These are phyloP conservation scores for Heliconius hortense DNA, from an alignment of 2,888 invertebrate genomes.

Conservation along the genomic window DNA sequence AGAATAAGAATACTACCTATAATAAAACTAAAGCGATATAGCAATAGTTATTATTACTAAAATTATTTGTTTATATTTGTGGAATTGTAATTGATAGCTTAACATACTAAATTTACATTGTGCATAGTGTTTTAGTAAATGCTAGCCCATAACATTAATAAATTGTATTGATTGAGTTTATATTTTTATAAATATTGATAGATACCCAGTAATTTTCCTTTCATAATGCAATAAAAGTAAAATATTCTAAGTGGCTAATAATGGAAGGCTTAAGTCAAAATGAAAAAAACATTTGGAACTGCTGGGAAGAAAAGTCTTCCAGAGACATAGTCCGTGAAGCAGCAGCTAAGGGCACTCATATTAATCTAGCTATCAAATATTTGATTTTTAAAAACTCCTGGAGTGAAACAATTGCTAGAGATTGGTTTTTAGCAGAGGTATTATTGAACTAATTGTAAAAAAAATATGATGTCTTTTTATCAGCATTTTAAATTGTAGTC, in stretches of 20 bases:
- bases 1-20: neutral
- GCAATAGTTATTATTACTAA: neutral
- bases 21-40: neutral
- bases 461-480: slow-evolving; percentile 34
- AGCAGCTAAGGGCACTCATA: slow-evolving; percentile 85
- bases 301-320: slow-evolving; percentile 84
- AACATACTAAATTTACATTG: neutral
- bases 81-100: neutral
- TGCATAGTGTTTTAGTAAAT: neutral
- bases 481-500: slow-evolving; percentile 8
- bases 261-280: slow-evolving; percentile 83
- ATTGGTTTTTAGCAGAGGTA: slow-evolving; percentile 83
- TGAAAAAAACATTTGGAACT: slow-evolving; percentile 84
- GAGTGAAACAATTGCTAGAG: slow-evolving; percentile 74
- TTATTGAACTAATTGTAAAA: neutral
- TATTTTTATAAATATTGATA: neutral
- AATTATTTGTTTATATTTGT: neutral
- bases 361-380: slow-evolving; percentile 82
- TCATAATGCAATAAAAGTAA: slow-evolving; percentile 4
- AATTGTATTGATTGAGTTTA: neutral
- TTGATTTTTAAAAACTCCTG: slow-evolving; percentile 80
- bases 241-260: neutral
- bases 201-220: neutral
- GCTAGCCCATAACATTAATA: neutral
- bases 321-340: slow-evolving; percentile 86